phyloP scores from a whole-genome alignment of 64 coral and sea anemone genomes.

The Montipora cactus region DNA sequence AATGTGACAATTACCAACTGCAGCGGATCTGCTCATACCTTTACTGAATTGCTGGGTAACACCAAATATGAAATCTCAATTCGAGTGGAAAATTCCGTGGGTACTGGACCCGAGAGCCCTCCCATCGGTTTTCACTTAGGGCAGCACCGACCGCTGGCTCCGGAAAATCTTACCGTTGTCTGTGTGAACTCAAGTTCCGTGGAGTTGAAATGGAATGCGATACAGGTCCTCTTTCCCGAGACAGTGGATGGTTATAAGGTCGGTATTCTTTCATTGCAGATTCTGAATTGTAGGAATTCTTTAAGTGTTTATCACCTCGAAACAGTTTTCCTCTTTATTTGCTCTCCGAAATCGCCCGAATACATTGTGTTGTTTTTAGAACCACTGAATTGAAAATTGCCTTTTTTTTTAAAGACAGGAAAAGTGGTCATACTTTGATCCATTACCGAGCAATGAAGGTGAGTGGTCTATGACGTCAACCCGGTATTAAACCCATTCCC shows the following conservation, averaged over 20 bases:
- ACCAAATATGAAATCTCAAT: constrained; percentile 4
- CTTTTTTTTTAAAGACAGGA: too few species aligned
- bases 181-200: constrained; percentile 12
- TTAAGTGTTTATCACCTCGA: too few species aligned
- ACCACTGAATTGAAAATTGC: too few species aligned
- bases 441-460: too few species aligned
- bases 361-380: too few species aligned
- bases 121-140: constrained; percentile 6
- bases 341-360: too few species aligned
- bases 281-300: too few species aligned
- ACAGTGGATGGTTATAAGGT: constrained; percentile 25
- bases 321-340: too few species aligned
- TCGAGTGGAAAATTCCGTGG: constrained; percentile 4
- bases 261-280: background rate
- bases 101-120: constrained; percentile 32
- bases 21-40: background rate
- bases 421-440: too few species aligned
- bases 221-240: background rate
- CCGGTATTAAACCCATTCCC: too few species aligned
- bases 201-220: background rate
- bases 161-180: background rate
- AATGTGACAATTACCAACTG: too few species aligned
- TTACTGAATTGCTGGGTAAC: background rate
- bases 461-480: too few species aligned
- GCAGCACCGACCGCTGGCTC: background rate